These are phyloP conservation scores for Sylvia atricapilla DNA, from an alignment of 2,113 vertebrate species.

Conservation along the genomic window DNA sequence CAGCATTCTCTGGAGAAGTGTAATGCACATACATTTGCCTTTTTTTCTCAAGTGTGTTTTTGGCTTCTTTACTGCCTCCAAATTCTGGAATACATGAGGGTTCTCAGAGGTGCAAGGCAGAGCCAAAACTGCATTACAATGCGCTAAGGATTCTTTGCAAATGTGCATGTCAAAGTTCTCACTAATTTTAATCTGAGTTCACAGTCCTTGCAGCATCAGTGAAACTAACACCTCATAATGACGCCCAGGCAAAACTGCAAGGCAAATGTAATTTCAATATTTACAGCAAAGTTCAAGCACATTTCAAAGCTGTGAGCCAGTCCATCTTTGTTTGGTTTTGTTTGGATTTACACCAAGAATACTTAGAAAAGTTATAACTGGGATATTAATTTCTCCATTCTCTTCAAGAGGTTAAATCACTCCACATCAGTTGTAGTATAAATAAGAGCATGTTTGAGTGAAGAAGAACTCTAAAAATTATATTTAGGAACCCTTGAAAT, in stretches of 20 bases:
- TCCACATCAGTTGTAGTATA: background rate
- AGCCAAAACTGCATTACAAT: background rate
- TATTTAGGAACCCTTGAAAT: background rate
- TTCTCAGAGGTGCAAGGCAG: background rate
- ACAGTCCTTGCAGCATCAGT: constrained; percentile 5
- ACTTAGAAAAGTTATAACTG: background rate
- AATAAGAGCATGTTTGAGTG: background rate
- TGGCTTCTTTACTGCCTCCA: background rate
- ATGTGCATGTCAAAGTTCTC: constrained; percentile 3
- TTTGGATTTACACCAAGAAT: constrained; percentile 5
- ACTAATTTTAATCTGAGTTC: constrained; percentile 33
- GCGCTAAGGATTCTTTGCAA: background rate
- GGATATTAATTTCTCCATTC: background rate
- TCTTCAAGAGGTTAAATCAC: background rate
- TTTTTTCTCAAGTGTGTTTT: background rate
- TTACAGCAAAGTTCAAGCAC: constrained; percentile 19
- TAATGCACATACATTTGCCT: background rate
- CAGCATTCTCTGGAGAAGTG: background rate
- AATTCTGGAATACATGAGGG: background rate
- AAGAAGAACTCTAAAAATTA: background rate
- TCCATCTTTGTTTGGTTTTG: constrained; percentile 6
- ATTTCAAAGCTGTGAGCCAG: constrained; percentile 16
- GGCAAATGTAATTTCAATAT: constrained; percentile 47
- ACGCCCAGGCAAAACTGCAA: constrained; percentile 19
- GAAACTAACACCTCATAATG: constrained; percentile 48